Base-by-base conservation (phyloP, 2,888 invertebrate species). In the Lasioglossum zephyrum region DNA sequence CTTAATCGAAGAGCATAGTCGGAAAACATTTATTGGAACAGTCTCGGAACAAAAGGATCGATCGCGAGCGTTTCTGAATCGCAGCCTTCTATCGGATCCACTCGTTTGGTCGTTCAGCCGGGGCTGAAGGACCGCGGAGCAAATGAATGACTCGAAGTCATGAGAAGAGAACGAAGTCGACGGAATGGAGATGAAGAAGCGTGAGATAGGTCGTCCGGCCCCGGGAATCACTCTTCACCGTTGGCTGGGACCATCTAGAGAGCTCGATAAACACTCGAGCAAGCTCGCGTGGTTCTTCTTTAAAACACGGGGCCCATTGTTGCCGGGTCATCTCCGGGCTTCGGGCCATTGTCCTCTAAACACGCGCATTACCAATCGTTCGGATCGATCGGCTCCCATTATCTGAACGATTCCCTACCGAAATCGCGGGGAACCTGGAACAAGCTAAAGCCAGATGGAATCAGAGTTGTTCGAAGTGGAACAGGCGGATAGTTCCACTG, bases 191-290 rank as follows among this genome's bases (percentile, higher is more conserved):
- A 84, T 81, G 85, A 88, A 85, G 87, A 86, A 87, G 92, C 94
- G 94, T 94, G 94, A 94, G 94, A 94, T 94, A 94, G 94, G 93
- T 93, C 93, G 93, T 91, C 89, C 90, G 81, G 84, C 69, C 81
- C 79, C 82, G 86, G 78, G 82, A 82, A 87, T 88, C 86, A 90
- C 90, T 89, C 90, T 91, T 91, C 89, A 90, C 84, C 78, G 88
- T 72, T 72, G 78, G 88, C 88, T 86, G 86, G 89, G 88, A 90
- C 91, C 91, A 86, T 92, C 91, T 91, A 92, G 93, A 94, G 94
- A 94, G 94, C 94, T 94, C 92, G 92, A 93, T 93, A 94, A 94
- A 94, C 94, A 94, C 94, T 94, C 92, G 88, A 94, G 81, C 44
- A 73, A 84, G 88, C 92, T 92, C 92, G 88, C 91, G 88, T 88